A percentile compares a stretch with the other conserved stretches of the same genome.
Evolutionary conservation across 2,888 invertebrate species (phyloP).

Genomic region (Adelognathus sp.): DNA sequence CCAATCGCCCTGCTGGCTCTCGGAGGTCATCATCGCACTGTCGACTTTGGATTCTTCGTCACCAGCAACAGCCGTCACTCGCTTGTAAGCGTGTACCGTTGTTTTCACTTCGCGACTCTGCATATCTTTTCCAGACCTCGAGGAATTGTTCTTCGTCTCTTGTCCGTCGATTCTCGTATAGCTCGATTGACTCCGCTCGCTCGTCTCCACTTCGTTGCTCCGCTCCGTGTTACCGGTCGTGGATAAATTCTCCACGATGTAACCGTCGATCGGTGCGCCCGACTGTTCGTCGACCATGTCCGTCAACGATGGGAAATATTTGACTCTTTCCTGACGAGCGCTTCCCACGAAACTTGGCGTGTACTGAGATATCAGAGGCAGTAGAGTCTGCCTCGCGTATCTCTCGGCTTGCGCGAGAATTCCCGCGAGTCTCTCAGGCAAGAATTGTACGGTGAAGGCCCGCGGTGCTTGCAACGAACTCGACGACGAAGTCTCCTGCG

Average conservation of each 20-base stretch:
- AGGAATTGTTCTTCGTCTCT: background rate
- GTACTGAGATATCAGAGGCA: conserved; percentile 90
- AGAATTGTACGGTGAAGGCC: conserved; percentile 87
- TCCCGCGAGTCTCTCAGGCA: conserved; percentile 90
- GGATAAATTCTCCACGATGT: background rate
- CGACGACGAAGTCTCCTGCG: conserved; percentile 73
- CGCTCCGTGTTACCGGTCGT: conserved; percentile 22
- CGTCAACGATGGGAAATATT: conserved; percentile 85
- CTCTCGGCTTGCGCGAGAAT: conserved; percentile 91
- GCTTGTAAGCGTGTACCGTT: background rate
- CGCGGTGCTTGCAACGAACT: conserved; percentile 48
- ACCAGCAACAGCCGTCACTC: background rate
- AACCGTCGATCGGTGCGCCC: background rate
- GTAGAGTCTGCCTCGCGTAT: conserved; percentile 89
- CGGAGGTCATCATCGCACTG: background rate
- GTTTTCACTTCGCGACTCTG: background rate
- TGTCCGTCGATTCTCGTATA: background rate
- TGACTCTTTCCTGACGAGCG: conserved; percentile 81
- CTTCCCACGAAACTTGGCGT: conserved; percentile 86
- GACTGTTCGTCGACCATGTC: conserved; percentile 55
- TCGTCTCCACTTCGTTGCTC: conserved; percentile 42
- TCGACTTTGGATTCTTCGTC: background rate
- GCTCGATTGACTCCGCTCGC: background rate
- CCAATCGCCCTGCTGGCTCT: conserved; percentile 63
- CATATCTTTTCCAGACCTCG: conserved; percentile 29